Percentiles rank a stretch among this genome's conserved stretches.
Conservation (phyloP, 2,888 invertebrate genomes). For the Kryphioiulus occultus region DNA sequence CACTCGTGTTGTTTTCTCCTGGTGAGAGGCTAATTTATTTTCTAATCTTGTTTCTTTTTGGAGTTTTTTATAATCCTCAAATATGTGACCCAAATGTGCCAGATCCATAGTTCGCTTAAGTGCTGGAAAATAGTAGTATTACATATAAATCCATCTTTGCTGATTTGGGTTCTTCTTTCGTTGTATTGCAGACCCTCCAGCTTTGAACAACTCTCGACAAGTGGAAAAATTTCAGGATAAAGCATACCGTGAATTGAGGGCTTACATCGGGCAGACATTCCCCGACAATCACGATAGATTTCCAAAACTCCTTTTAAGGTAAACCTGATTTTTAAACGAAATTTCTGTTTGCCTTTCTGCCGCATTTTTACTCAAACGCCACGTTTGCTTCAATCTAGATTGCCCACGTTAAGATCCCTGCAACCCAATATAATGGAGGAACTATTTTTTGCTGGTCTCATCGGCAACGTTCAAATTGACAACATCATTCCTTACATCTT, state of each 20-base stretch:
- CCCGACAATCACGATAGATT: slow-evolving; percentile 68
- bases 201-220: slow-evolving; percentile 65
- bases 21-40: slow-evolving; percentile 65
- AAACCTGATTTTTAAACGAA: background rate
- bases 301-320: slow-evolving; percentile 62
- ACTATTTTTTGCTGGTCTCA: slow-evolving; percentile 88
- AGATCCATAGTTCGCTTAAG: background rate
- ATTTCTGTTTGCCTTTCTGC: background rate
- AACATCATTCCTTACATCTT: slow-evolving; percentile 92
- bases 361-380: slow-evolving; percentile 51
- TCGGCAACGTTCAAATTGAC: slow-evolving; percentile 93
- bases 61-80: no score
- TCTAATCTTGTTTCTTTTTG: background rate
- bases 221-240: slow-evolving; percentile 71
- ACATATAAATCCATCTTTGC: background rate
- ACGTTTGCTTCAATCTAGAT: slow-evolving; percentile 68
- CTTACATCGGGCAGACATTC: slow-evolving; percentile 64
- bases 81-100: background rate
- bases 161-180: background rate
- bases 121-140: background rate
- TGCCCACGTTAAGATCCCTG: slow-evolving; percentile 71
- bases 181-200: slow-evolving; percentile 65
- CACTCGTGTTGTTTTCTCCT: slow-evolving; percentile 82
- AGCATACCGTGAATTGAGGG: slow-evolving; percentile 69
- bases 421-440: slow-evolving; percentile 79